These are phyloP conservation scores for Hypsopygia costalis DNA, from an alignment of 2,888 invertebrate genomes.

Conservation along the genomic window DNA sequence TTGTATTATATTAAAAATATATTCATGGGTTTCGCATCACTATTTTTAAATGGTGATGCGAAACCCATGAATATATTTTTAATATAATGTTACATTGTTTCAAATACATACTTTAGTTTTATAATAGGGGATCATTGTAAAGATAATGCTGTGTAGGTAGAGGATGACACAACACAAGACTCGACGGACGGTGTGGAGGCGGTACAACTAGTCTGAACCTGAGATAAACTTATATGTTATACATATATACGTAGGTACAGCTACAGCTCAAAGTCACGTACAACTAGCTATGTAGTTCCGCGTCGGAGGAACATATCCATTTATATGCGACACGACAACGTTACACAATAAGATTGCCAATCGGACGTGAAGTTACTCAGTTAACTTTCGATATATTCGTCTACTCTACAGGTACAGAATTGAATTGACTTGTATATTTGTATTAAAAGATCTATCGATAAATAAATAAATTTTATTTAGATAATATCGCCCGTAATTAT, in stretches of 20 bases:
- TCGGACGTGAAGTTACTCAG: slow-evolving; percentile 8
- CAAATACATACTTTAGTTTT: background rate
- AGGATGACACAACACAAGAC: slow-evolving; percentile 18
- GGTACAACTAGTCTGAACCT: slow-evolving; percentile 8
- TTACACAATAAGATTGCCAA: slow-evolving; percentile 18
- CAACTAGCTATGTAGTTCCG: slow-evolving; percentile 34
- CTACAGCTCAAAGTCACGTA: slow-evolving; percentile 41
- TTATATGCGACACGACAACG: slow-evolving; percentile 26
- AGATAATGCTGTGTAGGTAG: slow-evolving; percentile 16
- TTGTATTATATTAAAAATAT: too few species aligned
- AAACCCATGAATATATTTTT: too few species aligned
- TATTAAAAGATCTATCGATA: too few species aligned
- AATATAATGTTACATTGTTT: too few species aligned
- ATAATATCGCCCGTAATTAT: too few species aligned
- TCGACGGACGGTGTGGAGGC: slow-evolving; percentile 13
- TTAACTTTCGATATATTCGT: slow-evolving; percentile 8
- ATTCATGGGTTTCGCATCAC: too few species aligned
- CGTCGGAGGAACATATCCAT: slow-evolving; percentile 29
- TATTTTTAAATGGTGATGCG: too few species aligned
- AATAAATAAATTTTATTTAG: too few species aligned
- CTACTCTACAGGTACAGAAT: too few species aligned
- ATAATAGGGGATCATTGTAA: slow-evolving; percentile 12
- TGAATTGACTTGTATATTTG: too few species aligned
- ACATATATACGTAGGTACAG: slow-evolving; percentile 23
- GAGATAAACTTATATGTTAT: slow-evolving; percentile 15